Evolutionary conservation across 2,888 invertebrate species (phyloP).

Genomic region (Tubulanus polymorphus): DNA sequence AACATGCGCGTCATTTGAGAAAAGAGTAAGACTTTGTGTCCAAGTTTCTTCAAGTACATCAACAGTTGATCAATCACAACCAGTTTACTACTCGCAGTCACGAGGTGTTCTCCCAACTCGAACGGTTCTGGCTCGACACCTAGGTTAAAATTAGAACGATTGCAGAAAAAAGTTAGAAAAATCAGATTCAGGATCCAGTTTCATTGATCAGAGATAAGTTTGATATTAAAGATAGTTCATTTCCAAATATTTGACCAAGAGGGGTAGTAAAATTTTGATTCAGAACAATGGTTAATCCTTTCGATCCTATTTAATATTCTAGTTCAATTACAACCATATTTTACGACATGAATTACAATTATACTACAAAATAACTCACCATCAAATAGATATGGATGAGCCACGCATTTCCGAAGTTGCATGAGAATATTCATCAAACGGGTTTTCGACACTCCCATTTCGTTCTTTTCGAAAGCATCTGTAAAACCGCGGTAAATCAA

Average conservation of each 20-base stretch:
- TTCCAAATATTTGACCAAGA: too few relatives aligned
- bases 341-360: too few relatives aligned
- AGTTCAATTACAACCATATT: too few relatives aligned
- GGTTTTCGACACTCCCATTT: conserved; percentile 22
- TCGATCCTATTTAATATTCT: too few relatives aligned
- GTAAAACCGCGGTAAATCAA: too few relatives aligned
- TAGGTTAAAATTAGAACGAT: conserved; percentile 15
- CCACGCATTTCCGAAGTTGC: conserved; percentile 54
- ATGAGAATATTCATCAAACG: conserved; percentile 50
- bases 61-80: conserved; percentile 50
- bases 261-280: too few relatives aligned
- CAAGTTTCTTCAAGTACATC: conserved; percentile 33
- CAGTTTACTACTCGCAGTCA: conserved; percentile 53
- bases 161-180: not conserved
- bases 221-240: too few relatives aligned
- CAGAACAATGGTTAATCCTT: too few relatives aligned
- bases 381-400: conserved; percentile 55
- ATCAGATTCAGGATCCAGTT: not conserved
- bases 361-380: too few relatives aligned
- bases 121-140: conserved; percentile 56
- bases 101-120: conserved; percentile 54
- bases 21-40: conserved; percentile 54
- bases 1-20: conserved; percentile 55
- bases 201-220: too few relatives aligned
- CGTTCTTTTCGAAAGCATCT: conserved; percentile 35